These are phyloP conservation scores for Girardinus metallicus DNA, from an alignment of 2,797 vertebrate species.

Conservation along the genomic window DNA sequence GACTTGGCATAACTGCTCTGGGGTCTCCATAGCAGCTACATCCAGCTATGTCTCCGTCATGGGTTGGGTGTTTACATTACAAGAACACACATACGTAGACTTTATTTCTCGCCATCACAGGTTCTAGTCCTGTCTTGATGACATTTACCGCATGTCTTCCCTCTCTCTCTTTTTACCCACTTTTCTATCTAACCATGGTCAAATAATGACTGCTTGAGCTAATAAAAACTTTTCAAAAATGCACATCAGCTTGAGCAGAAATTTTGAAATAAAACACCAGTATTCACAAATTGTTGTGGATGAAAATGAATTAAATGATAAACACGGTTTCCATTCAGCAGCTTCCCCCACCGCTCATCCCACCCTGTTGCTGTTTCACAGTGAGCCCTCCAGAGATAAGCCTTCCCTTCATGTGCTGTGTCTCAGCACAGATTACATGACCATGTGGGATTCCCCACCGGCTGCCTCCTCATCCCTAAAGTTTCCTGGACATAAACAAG, in stretches of 20 bases:
- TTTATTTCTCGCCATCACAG: too few species aligned
- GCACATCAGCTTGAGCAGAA: constrained; percentile 10
- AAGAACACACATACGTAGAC: too few species aligned
- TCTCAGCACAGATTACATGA: constrained; percentile 70
- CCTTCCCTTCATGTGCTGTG: constrained; percentile 67
- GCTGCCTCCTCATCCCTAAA: constrained; percentile 45
- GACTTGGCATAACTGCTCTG: too few species aligned
- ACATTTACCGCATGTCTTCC: too few species aligned
- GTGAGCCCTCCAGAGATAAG: constrained; percentile 67
- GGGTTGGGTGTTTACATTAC: too few species aligned
- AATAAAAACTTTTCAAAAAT: neutral
- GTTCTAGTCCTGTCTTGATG: too few species aligned
- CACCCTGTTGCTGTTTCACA: constrained; percentile 39
- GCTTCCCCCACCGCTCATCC: neutral
- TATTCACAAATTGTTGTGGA: constrained; percentile 28
- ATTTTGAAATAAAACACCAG: constrained; percentile 22
- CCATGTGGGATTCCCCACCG: constrained; percentile 62
- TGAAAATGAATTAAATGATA: constrained; percentile 42
- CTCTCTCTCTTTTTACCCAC: too few species aligned
- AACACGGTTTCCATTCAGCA: constrained; percentile 39
- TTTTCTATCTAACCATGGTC: too few species aligned
- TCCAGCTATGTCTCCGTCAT: neutral
- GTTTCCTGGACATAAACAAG: constrained; percentile 69
- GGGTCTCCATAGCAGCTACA: too few species aligned
- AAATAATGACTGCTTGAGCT: too few species aligned